Evolutionary conservation across 2,888 invertebrate genomes (phyloP), one percentile per base, ranked within the genome.

Genomic region (Oligia fasciuncula): DNA sequence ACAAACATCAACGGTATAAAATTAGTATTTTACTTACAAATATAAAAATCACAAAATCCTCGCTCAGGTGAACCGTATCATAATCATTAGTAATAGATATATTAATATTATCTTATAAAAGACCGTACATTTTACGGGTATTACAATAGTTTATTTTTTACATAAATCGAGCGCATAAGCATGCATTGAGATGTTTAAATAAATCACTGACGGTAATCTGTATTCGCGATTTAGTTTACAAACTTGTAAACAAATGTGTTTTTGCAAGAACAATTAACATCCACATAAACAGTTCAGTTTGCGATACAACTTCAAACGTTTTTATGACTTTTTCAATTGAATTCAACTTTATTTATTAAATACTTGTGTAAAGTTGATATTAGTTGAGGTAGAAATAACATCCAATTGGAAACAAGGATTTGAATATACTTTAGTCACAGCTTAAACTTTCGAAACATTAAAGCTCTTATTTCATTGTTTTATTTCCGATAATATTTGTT

Each of bases 11-110:
- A 72, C 67, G 14, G 79, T 85, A 85, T 79, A 85, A 85, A 85
- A 85, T 82, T 82, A 79, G 70, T 76, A 71, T 40, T 86, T 77
- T 68, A 77, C 73, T 83, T 86, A 86, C 23, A 78, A 80, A 80
- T 79, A 60, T 68, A 73, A 73, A 85, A 77, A 75, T 86, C 73
- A 84, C 76, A 78, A 76, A 73, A 54, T 73, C 43, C 60, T 46
- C 67, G 70, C 67, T 85, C 78, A 29, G 6, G 51, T 73, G 76
- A 73, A 85, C 65, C n/a, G 40, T 75, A 62, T 68, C n/a, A 62
- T 80, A 62, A 80, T n/a, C 73, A 51, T 9, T 51, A 57, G 23
- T 57, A 49, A 62, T 54, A 68, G 14, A 66, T 1, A 60, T 71
- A 35, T 46, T 46, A 80, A 80, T 60, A 62, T 46, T 62, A 73